Base-by-base conservation (phyloP, 2,888 invertebrate species). In the Ommatoiulus sabulosus region DNA sequence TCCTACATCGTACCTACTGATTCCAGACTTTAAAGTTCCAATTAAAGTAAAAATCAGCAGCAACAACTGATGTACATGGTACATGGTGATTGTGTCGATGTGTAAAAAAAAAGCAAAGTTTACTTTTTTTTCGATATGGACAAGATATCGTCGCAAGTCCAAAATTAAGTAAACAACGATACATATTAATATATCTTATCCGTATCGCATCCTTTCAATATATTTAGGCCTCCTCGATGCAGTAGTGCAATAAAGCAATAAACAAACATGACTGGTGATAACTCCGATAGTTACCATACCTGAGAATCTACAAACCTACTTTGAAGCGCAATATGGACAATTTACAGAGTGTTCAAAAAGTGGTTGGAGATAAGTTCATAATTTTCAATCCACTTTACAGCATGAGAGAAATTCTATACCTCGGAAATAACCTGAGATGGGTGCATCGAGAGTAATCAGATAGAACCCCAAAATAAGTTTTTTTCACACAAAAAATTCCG, bases 191-290 rank as follows among this genome's bases (percentile, higher is more conserved):
- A 72, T 72, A 72, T 72, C 72, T 72, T 24, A 72, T 72, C 72
- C 24, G 72, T 72, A 72, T 24, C 72, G n/a, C n/a, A 72, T 72
- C 72, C 72, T 72, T 72, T 72, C 72, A 24, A 24, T 72, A 72
- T 72, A 72, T 72, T 72, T 72, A 72, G 72, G 63, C 63, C 63
- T 63, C n/a, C 63, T 57, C 4, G 57, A 20, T 72, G 72, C 72
- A 72, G 24, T 72, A 72, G 24, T 72, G 72, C 72, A 72, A 72
- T 72, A 72, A 72, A 72, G 72, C 24, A 72, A 72, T 72, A 72
- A 72, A 72, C 72, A 8, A 72, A 24, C 24, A 24, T 72, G 20
- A 63, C 72, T 20, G 72, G 20, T 72, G 72, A 72, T 72, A 72
- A 72, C 12, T 20, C 20, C 24, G 72, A 72, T 72, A 24, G 72